Percentiles rank a stretch among this genome's conserved stretches.
These are phyloP conservation scores for Crambe crambe DNA, from an alignment of 37 sponge, comb jelly and placozoan genomes.

Conservation along the genomic window DNA sequence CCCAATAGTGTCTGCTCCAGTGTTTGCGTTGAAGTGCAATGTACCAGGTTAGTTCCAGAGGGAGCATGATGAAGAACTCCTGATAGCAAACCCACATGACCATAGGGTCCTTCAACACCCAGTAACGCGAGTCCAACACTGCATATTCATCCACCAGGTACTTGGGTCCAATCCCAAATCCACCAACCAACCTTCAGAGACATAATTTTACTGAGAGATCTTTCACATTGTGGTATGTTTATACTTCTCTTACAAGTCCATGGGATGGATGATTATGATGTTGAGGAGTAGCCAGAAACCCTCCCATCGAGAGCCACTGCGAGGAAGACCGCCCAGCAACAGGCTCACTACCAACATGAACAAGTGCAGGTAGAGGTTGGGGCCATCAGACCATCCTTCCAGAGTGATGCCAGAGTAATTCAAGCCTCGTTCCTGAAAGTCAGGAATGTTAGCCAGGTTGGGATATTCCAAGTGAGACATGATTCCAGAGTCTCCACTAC, in stretches of 20 bases:
- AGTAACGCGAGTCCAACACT: conserved; percentile 69
- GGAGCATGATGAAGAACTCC: conserved; percentile 68
- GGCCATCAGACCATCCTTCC: conserved; percentile 34
- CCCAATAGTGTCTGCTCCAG: conserved; percentile 44
- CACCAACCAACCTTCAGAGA: conserved; percentile 58
- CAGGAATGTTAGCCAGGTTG: conserved; percentile 50
- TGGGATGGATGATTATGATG: conserved; percentile 64
- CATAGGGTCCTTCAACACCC: conserved; percentile 48
- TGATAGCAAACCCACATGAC: conserved; percentile 51
- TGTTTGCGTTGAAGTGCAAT: conserved; percentile 11
- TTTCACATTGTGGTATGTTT: too few species aligned
- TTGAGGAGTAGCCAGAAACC: conserved; percentile 58
- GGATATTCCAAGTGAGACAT: conserved; percentile 67
- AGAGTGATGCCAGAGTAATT: conserved; percentile 59
- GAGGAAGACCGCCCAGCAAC: conserved; percentile 34
- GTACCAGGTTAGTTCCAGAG: conserved; percentile 66
- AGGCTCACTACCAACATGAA: conserved; percentile 13
- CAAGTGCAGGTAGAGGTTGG: conserved; percentile 29
- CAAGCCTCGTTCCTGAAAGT: conserved; percentile 33
- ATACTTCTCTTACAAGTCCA: conserved; percentile 56
- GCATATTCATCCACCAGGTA: conserved; percentile 84
- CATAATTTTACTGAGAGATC: not conserved
- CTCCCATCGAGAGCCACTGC: conserved; percentile 6
- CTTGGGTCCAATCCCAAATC: conserved; percentile 65
- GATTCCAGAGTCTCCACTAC: too few species aligned